Percentiles rank a stretch among this genome's conserved stretches.
These are phyloP conservation scores for Agelastica alni DNA, from an alignment of 2,888 invertebrate genomes.

Conservation along the genomic window DNA sequence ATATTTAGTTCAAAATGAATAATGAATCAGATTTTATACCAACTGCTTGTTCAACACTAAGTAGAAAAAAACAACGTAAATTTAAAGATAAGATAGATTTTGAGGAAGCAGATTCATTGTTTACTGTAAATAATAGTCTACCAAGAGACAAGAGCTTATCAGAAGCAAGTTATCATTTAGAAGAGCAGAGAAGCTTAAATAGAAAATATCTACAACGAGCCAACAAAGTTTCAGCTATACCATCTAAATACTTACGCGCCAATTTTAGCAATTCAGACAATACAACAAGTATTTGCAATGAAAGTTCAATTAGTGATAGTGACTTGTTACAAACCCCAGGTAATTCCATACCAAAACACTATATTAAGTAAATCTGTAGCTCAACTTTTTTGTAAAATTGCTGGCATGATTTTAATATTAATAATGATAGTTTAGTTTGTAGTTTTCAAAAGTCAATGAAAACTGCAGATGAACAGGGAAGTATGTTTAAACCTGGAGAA, in stretches of 20 bases:
- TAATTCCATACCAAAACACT: slow-evolving; percentile 36
- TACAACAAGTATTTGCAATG: slow-evolving; percentile 23
- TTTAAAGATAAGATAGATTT: slow-evolving; percentile 1
- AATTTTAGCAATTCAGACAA: slow-evolving; percentile 29
- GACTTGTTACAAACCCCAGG: slow-evolving; percentile 42
- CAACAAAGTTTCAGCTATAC: slow-evolving; percentile 39
- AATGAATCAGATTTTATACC: slow-evolving; percentile 39
- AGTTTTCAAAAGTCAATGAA: slow-evolving; percentile 38
- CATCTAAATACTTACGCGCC: slow-evolving; percentile 44
- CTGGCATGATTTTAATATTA: slow-evolving; percentile 42
- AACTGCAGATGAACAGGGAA: slow-evolving; percentile 23
- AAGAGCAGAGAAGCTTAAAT: slow-evolving; percentile 42
- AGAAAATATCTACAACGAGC: slow-evolving; percentile 40
- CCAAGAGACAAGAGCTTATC: slow-evolving; percentile 15
- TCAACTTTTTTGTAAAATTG: slow-evolving; percentile 40
- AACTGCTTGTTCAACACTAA: slow-evolving; percentile 56
- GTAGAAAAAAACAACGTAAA: slow-evolving; percentile 43
- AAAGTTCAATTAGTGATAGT: slow-evolving; percentile 50
- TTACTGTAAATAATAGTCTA: slow-evolving; percentile 18
- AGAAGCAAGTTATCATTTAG: slow-evolving; percentile 27
- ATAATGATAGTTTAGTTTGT: slow-evolving; percentile 41
- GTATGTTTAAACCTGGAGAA: slow-evolving; percentile 49
- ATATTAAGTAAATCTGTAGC: slow-evolving; percentile 41
- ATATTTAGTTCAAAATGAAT: too few species aligned
- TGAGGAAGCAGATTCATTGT: slow-evolving; percentile 32